Conservation (phyloP, 1,140 invertebrate species). For the Dolichoris vasculosae region DNA sequence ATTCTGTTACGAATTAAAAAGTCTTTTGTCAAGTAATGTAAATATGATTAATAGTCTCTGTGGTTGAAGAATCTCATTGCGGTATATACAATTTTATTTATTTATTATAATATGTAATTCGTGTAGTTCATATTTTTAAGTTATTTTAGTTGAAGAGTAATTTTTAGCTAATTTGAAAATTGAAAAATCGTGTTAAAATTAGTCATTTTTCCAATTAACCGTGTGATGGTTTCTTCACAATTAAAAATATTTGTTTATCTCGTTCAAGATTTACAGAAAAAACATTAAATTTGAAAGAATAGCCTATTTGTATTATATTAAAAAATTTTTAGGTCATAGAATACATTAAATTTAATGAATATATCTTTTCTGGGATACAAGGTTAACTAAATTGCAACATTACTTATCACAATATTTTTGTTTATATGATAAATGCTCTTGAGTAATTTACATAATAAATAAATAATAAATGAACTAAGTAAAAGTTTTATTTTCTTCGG, state of each 20-base stretch:
- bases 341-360: slow-evolving; percentile 3
- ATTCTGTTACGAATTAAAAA: too few relatives aligned
- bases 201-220: neutral
- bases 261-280: neutral
- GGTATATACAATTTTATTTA: neutral
- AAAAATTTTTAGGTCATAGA: neutral
- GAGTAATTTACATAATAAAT: neutral
- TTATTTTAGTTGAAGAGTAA: neutral
- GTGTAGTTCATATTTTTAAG: neutral
- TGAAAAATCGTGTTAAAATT: neutral
- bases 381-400: neutral
- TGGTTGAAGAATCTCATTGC: neutral
- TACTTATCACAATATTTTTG: neutral
- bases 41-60: neutral
- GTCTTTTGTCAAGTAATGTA: neutral
- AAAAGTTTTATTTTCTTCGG: too few relatives aligned
- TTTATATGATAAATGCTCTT: neutral
- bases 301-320: neutral
- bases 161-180: neutral
- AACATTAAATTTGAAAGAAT: neutral
- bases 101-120: neutral
- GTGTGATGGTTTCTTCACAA: neutral
- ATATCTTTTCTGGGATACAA: neutral
- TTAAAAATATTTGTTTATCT: neutral
- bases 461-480: too few relatives aligned